A percentile compares a stretch with the other conserved stretches of the same genome.
These are phyloP conservation scores for Synergus japonicus DNA, from an alignment of 2,888 invertebrate genomes.

Conservation along the genomic window DNA sequence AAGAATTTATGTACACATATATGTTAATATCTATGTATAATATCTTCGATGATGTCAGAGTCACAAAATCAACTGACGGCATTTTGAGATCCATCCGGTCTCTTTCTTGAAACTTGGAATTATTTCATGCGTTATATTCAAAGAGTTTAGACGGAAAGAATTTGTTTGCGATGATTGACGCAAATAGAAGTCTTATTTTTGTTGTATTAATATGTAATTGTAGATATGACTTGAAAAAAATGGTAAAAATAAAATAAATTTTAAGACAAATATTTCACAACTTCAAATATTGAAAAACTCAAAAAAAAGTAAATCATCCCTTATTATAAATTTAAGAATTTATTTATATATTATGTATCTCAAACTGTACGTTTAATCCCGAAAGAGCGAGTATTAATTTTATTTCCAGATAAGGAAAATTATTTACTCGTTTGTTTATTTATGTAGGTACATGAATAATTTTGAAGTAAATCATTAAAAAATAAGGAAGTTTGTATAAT, in stretches of 20 bases:
- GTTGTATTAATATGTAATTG: not conserved
- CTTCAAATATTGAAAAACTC: not conserved
- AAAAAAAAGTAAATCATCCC: not conserved
- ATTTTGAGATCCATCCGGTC: not conserved
- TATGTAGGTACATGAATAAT: too few species aligned
- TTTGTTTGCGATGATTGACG: constrained; percentile 11
- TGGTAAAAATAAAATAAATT: not conserved
- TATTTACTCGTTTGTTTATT: not conserved
- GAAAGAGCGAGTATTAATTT: not conserved
- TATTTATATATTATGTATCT: not conserved
- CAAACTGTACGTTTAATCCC: not conserved
- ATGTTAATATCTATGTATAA: too few species aligned
- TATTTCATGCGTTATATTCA: not conserved
- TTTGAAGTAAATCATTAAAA: not conserved
- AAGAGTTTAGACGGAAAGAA: not conserved
- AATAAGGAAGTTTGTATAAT: constrained; percentile 2
- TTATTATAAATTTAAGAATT: not conserved
- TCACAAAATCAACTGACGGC: not conserved
- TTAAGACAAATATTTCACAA: not conserved
- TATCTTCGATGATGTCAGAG: not conserved
- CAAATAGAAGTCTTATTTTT: not conserved
- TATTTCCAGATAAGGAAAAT: not conserved
- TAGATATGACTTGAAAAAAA: not conserved
- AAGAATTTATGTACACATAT: not conserved
- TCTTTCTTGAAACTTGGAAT: constrained; percentile 1